phyloP scores from a whole-genome alignment of 2,113 vertebrate genomes.

The Ceratotherium simum region DNA sequence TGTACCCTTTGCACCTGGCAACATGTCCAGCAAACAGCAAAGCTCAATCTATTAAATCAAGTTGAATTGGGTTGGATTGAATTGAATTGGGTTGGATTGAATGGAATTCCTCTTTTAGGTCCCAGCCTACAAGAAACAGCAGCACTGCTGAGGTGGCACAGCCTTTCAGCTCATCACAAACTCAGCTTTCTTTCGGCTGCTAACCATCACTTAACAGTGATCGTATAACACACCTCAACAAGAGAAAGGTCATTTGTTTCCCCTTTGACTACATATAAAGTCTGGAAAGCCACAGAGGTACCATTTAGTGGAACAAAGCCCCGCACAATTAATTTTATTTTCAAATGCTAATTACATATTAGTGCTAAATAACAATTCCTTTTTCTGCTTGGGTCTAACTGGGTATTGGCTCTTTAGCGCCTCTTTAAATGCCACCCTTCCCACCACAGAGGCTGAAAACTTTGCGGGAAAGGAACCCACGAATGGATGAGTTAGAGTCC shows the following conservation, averaged over 20 bases:
- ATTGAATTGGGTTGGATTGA: background rate
- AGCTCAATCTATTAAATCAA: background rate
- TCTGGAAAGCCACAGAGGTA: constrained; percentile 58
- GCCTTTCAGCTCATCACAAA: background rate
- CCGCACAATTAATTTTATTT: constrained; percentile 63
- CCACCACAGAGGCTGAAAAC: background rate
- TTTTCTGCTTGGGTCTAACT: background rate
- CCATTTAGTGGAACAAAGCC: constrained; percentile 64
- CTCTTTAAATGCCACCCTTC: background rate
- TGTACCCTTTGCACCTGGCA: background rate
- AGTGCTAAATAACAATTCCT: constrained; percentile 53
- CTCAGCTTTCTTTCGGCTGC: constrained; percentile 20
- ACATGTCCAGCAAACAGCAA: background rate
- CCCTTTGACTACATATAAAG: background rate
- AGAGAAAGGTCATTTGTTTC: constrained; percentile 38
- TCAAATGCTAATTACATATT: constrained; percentile 68
- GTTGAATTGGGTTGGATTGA: background rate
- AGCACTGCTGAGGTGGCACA: background rate
- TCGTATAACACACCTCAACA: background rate
- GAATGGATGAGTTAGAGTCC: background rate
- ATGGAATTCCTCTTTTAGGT: background rate
- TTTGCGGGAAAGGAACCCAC: constrained; percentile 37
- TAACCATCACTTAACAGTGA: constrained; percentile 40
- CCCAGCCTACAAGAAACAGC: background rate
- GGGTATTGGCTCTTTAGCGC: background rate